These are phyloP conservation scores for Hyles lineata DNA, from an alignment of 2,888 invertebrate species.

Conservation along the genomic window DNA sequence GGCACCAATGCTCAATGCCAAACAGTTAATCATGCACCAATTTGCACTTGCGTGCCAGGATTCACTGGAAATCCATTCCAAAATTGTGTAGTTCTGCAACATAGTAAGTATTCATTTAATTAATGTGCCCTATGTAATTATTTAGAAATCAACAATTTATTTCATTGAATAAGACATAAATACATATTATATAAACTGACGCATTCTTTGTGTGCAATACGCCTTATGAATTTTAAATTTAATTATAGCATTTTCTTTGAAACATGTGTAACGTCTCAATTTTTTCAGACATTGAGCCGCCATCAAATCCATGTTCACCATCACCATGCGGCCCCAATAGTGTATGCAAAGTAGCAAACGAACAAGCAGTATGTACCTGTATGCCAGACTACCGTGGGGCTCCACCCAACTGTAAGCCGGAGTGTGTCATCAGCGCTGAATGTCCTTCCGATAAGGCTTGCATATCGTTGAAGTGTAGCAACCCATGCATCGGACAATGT, in stretches of 20 bases:
- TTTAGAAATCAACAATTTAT: background rate
- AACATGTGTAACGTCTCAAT: background rate
- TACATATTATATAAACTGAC: no score
- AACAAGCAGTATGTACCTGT: constrained; percentile 90
- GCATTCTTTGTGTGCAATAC: no score
- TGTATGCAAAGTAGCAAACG: constrained; percentile 89
- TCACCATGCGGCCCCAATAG: constrained; percentile 94
- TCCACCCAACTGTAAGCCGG: constrained; percentile 89
- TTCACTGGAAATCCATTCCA: constrained; percentile 87
- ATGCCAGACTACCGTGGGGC: constrained; percentile 86
- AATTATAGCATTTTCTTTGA: no score
- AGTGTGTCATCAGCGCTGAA: constrained; percentile 89
- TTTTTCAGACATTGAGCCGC: constrained; percentile 64
- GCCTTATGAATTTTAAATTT: no score
- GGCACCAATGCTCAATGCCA: constrained; percentile 89
- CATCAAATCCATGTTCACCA: constrained; percentile 87
- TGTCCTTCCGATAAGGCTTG: constrained; percentile 88
- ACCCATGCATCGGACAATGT: constrained; percentile 90
- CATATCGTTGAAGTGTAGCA: constrained; percentile 87
- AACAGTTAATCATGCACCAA: constrained; percentile 89
- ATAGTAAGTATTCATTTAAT: constrained; percentile 5
- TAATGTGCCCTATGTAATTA: constrained; percentile 20
- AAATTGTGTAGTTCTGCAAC: constrained; percentile 26
- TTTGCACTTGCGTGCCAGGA: constrained; percentile 87
- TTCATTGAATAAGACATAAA: no score